Evolutionary conservation across 2,888 invertebrate genomes (phyloP), one percentile per base, ranked within the genome.

Genomic region (Meandrusa payeni): DNA sequence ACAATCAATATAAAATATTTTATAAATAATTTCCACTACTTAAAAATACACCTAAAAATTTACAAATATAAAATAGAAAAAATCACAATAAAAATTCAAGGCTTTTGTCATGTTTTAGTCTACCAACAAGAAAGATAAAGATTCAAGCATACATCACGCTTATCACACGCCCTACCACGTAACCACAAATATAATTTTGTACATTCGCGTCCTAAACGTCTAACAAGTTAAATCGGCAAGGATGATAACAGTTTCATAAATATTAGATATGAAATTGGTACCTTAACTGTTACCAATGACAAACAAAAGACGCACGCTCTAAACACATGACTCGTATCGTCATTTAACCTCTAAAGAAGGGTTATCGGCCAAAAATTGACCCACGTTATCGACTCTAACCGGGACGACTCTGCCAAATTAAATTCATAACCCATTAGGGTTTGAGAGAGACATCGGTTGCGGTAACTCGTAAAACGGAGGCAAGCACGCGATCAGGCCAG

Each of bases 391-490:
- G 59, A 55, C 64, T 59, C 59, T 67, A 63, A 65, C 64, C 59
- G 58, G 59, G 64, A 59, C 61, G 67, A 73, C 66, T 74, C 72
- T 65, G 71, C 65, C 75, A 78, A 78, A 76, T 76, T n/a, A 77
- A 78, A 70, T 76, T 70, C 64, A 64, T 59, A 55, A 64, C 65
- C 70, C 61, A 72, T 76, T 73, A 77, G 46, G 31, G 59, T 59
- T 57, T 60, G 66, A 78, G 74, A 80, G 72, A 81, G 77, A 81
- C 78, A 76, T 76, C 65, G 76, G 63, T 58, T 57, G 63, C 53
- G 63, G 63, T 60, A 64, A 64, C 65, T 66, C 54, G 54, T 66
- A 59, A 71, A 79, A 76, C 77, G 69, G 67, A 69, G 47, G 50
- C 37, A 47, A 50, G 57, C 83, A 85, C 83, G 85, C 85, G 67